These are phyloP conservation scores for Amphiduros pacificus DNA, from an alignment of 2,888 invertebrate species.

Conservation along the genomic window DNA sequence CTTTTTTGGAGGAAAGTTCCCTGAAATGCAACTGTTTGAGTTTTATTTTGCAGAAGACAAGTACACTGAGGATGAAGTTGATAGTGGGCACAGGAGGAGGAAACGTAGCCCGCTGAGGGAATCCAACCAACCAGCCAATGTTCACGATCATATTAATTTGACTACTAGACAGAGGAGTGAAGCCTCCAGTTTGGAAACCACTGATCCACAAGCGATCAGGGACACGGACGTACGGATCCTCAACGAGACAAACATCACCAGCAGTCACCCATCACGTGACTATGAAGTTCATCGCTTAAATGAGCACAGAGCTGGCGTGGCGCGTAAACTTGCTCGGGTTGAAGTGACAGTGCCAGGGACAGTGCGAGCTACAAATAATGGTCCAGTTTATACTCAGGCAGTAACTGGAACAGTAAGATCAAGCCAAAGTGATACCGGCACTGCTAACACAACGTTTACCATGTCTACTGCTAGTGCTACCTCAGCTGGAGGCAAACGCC, in stretches of 20 bases:
- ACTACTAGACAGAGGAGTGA: background rate
- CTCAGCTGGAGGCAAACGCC: too few species aligned
- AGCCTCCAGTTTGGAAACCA: background rate
- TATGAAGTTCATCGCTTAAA: background rate
- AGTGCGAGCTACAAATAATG: too few species aligned
- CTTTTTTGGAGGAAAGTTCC: too few species aligned
- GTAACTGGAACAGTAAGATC: background rate
- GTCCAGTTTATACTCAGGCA: too few species aligned
- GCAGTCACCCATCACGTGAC: too few species aligned
- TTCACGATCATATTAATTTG: background rate
- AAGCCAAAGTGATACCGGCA: background rate
- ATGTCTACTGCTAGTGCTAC: too few species aligned
- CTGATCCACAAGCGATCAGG: background rate
- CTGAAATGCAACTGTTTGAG: too few species aligned
- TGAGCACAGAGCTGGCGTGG: background rate
- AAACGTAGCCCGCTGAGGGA: slow-evolving; percentile 3
- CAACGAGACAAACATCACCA: too few species aligned
- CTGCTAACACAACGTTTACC: too few species aligned
- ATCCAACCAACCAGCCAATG: background rate
- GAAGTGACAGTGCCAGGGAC: background rate
- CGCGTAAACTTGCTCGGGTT: background rate
- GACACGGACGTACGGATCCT: background rate
- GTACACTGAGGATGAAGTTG: slow-evolving; percentile 1
- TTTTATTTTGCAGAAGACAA: slow-evolving; percentile 10
- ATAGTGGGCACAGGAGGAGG: background rate